Evolutionary conservation across 2,797 vertebrate genomes (phyloP), one percentile per base, ranked within the genome.

Genomic region (Galaxias olidus): DNA sequence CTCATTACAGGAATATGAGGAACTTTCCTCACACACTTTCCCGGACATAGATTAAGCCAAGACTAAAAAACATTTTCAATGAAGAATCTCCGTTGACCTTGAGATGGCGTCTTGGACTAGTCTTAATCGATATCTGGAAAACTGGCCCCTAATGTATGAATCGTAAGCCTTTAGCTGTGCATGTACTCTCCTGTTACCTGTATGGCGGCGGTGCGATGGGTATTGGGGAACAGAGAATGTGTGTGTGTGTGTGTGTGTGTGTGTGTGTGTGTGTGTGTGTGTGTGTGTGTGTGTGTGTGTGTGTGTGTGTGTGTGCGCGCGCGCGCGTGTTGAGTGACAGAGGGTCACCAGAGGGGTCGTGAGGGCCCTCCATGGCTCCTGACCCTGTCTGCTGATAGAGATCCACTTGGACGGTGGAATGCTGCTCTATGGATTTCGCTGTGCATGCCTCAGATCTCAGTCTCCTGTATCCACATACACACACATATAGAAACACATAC

Each of bases 61-160:
- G n/a, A n/a, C n/a, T n/a, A n/a, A n/a, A n/a, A n/a, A n/a, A n/a
- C n/a, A n/a, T n/a, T n/a, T n/a, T n/a, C n/a, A n/a, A n/a, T n/a
- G n/a, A n/a, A n/a, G n/a, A n/a, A n/a, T n/a, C n/a, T n/a, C n/a
- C n/a, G n/a, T n/a, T n/a, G n/a, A n/a, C n/a, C n/a, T n/a, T n/a
- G n/a, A n/a, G n/a, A n/a, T n/a, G n/a, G n/a, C n/a, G n/a, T n/a
- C n/a, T n/a, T n/a, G n/a, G n/a, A n/a, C n/a, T n/a, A n/a, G n/a
- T n/a, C n/a, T n/a, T n/a, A n/a, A n/a, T n/a, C n/a, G n/a, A n/a
- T n/a, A n/a, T n/a, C n/a, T n/a, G n/a, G n/a, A n/a, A n/a, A n/a
- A n/a, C n/a, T n/a, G n/a, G n/a, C n/a, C n/a, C n/a, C n/a, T n/a
- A 41, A 65, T 78, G 72, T 77, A 63, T 66, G 50, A 61, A 6